phyloP scores from a whole-genome alignment of 2,797 vertebrate genomes.

The Synanceia verrucosa region DNA sequence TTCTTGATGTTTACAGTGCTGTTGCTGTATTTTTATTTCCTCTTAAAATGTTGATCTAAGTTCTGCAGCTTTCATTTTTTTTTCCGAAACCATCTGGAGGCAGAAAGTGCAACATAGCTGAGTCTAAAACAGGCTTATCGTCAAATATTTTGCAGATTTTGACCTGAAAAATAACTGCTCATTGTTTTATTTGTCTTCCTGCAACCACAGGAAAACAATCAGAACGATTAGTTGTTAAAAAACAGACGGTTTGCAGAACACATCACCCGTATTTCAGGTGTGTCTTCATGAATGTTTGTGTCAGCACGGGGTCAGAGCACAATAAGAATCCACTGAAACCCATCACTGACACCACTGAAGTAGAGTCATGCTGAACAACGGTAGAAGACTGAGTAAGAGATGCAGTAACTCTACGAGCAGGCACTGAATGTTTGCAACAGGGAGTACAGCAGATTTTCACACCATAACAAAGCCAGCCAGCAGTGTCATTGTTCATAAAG shows the following conservation, averaged over 20 bases:
- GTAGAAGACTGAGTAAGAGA: conserved; percentile 38
- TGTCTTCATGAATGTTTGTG: conserved; percentile 20
- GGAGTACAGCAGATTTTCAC: conserved; percentile 35
- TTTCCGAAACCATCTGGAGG: neutral
- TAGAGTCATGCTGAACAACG: conserved; percentile 58
- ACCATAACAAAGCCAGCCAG: conserved; percentile 27
- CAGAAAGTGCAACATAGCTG: neutral
- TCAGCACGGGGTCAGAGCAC: conserved; percentile 26
- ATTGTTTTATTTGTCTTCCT: conserved; percentile 12
- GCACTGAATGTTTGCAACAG: conserved; percentile 44
- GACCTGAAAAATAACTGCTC: conserved; percentile 13
- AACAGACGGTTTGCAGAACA: conserved; percentile 16
- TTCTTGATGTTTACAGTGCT: neutral
- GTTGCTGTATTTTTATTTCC: neutral
- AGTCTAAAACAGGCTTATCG: neutral
- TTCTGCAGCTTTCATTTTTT: neutral
- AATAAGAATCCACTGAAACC: conserved; percentile 36
- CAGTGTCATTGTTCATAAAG: conserved; percentile 33
- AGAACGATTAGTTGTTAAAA: conserved; percentile 18
- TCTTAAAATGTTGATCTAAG: neutral
- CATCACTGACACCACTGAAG: conserved; percentile 34
- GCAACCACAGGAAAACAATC: conserved; percentile 23
- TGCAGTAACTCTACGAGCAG: conserved; percentile 41
- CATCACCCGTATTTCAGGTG: conserved; percentile 10
- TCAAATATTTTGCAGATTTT: neutral